Base-by-base conservation (phyloP, 2,113 vertebrate species). In the Diphyllodes magnificus region DNA sequence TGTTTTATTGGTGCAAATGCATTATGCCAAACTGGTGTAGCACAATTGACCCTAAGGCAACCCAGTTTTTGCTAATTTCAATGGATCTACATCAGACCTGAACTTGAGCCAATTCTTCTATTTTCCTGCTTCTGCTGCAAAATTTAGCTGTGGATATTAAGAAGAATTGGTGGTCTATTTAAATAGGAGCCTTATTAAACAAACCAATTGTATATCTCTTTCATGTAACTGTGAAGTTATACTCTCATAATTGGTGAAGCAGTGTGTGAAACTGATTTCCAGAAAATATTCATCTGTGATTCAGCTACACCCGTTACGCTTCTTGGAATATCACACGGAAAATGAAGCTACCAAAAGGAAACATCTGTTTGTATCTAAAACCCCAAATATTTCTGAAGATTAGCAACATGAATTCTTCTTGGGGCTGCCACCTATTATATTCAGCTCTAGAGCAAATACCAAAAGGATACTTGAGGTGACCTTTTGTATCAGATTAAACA, bases 321-420 rank as follows among this genome's bases (percentile, higher is more conserved):
- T 77, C 83, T 96, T 93, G 95, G 95, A 95, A 69, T 92, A 89
- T 75, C 61, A 93, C 66, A 49, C 0, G 45, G 94, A 95, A 97
- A 97, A 93, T 81, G 68, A 96, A 90, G 85, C 96, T 93, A 96
- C 96, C 93, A 95, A 95, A 96, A 96, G 96, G 97, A 97, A 97
- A 97, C 96, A 97, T 96, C 96, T 97, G 96, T 87, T 97, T 95
- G 90, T 78, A 85, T 97, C 84, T 87, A 49, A 90, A 92, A 54
- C 0, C 57, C 68, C 82, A 92, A 96, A 96, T 86, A 93, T 96
- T 96, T 90, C 65, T 90, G 89, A 93, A 92, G 94, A 95, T 95
- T 87, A 97, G 92, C 87, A 97, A 91, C 95, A 95, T 16, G 44
- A 89, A 87, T 95, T 94, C 86, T 97, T 92, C 53, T 89, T 54